phyloP scores from a whole-genome alignment of 2,797 vertebrate genomes.

The Channa striata region DNA sequence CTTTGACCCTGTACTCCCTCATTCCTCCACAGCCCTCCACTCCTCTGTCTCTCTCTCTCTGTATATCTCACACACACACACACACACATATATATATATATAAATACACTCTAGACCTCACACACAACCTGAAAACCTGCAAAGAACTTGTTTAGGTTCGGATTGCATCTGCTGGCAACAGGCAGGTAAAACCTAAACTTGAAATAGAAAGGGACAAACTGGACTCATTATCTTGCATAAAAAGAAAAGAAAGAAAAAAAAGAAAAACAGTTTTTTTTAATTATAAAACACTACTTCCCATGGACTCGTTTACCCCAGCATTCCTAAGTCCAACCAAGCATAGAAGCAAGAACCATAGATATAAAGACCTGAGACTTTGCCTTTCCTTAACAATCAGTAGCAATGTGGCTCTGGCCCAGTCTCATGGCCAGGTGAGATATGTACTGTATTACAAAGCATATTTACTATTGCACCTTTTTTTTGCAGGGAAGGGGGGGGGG shows the following conservation, averaged over 20 bases:
- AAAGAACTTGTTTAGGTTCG: constrained; percentile 50
- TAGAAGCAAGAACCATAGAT: constrained; percentile 46
- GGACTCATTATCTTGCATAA: constrained; percentile 28
- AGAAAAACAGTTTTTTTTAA: constrained; percentile 32
- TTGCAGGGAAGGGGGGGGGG: neutral
- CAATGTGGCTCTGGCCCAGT: constrained; percentile 24
- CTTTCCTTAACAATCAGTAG: constrained; percentile 49
- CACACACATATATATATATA: neutral
- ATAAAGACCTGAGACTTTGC: constrained; percentile 32
- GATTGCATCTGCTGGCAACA: constrained; percentile 42
- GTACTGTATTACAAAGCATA: constrained; percentile 64
- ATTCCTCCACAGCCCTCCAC: constrained; percentile 73
- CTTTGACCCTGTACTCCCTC: constrained; percentile 78
- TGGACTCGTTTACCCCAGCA: constrained; percentile 55
- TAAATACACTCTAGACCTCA: constrained; percentile 59
- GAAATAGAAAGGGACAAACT: constrained; percentile 45
- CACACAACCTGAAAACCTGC: constrained; percentile 74
- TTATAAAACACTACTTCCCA: constrained; percentile 58
- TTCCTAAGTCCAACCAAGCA: constrained; percentile 60
- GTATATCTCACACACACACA: constrained; percentile 3
- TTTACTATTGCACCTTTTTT: constrained; percentile 66
- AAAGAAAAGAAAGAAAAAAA: constrained; percentile 10
- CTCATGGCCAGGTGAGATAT: constrained; percentile 33
- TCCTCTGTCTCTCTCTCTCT: constrained; percentile 50
- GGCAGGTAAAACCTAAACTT: constrained; percentile 50